Base-by-base conservation (phyloP, 2,113 vertebrate genomes). In the Suricata suricatta region DNA sequence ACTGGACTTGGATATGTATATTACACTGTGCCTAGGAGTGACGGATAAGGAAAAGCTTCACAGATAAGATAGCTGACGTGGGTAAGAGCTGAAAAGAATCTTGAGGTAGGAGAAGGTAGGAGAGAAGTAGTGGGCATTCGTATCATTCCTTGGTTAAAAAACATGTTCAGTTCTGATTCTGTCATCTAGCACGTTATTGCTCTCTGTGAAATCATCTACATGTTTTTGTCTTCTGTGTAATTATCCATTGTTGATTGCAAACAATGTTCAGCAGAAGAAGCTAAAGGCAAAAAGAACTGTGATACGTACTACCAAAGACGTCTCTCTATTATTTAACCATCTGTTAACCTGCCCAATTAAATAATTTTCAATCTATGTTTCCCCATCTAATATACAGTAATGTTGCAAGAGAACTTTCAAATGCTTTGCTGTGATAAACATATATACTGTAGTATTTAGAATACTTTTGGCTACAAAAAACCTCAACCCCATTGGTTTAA, bases 291-390 rank as follows among this genome's bases (percentile, higher is more conserved):
- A 94, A 71, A 50, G 25, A 88, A 79, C 60, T 83, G 7, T 66
- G 9, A 95, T 71, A 52, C 57, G 85, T 11, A 63, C 5, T 35
- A 16, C 66, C 15, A 54, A 92, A 69, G 19, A 52, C 13, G 38
- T 63, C 33, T 52, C 63, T 69, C 11, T 5, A 12, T 83, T 72
- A 41, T 52, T 29, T 71, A 85, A 72, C 27, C 44, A 57, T 90
- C 44, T 60, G 16, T 87, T 44, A 82, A 38, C 12, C 35, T 69
- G 66, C n/a, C 71, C 81, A 89, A 54, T 57, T 74, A 87, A 95
- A 83, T 86, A 87, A 72, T 90, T 38, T 94, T 47, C 68, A 87
- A 66, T 52, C 84, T 33, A 93, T 33, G 47, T 94, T 88, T 89
- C 79, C 69, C 15, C 10, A 71, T 89, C 3, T 69, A 66, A 93